Evolutionary conservation across 2,113 vertebrate species (phyloP).

Genomic region (Mustela lutreola): DNA sequence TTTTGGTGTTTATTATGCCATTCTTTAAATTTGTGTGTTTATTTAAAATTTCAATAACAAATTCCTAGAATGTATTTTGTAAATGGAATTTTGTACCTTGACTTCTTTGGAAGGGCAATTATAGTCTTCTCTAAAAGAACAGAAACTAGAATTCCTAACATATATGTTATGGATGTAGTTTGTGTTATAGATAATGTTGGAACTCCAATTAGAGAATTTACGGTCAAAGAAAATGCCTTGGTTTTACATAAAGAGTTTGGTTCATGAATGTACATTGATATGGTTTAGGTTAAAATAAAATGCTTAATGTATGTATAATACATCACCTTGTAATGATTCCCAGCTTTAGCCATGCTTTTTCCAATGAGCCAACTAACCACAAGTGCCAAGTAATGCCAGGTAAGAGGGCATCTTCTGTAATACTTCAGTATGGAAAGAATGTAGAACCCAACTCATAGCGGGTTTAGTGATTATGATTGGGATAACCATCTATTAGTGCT

Average conservation of each 20-base stretch:
- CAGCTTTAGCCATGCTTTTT: not conserved
- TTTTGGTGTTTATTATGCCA: not conserved
- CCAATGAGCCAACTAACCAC: not conserved
- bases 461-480: not conserved
- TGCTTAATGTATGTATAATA: not conserved
- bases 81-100: not conserved
- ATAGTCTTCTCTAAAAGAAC: not conserved
- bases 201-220: constrained; percentile 13
- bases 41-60: constrained; percentile 23
- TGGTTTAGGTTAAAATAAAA: constrained; percentile 56
- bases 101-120: not conserved
- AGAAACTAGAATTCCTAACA: not conserved
- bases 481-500: not conserved
- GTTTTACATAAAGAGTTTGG: not conserved
- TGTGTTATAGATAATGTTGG: not conserved
- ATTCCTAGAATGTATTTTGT: not conserved
- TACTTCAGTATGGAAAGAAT: not conserved
- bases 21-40: not conserved
- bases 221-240: constrained; percentile 11
- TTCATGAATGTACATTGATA: not conserved
- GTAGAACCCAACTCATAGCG: not conserved
- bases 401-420: not conserved
- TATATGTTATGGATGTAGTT: not conserved
- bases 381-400: not conserved
- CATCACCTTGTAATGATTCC: constrained; percentile 7